Evolutionary conservation across 2,797 vertebrate species (phyloP), one percentile per base, ranked within the genome.

Genomic region (Brotula barbata): DNA sequence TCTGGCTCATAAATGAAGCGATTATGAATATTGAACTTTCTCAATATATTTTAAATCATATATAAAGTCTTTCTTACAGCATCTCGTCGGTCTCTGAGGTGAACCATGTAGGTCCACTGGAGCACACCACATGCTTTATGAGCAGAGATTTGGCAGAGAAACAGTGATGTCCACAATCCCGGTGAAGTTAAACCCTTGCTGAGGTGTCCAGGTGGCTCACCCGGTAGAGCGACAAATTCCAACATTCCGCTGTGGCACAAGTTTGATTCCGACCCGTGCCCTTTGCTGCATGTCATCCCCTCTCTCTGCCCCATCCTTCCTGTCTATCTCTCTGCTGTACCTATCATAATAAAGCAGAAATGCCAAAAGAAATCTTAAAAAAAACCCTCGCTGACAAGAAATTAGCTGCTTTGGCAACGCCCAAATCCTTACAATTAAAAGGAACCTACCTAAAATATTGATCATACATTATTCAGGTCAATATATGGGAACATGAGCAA

Each of bases 401-500:
- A 23, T 17, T 3, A 17, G 62, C 12, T 21, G 31, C 14, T 44
- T 21, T 14, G 2, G 14, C 56, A 5, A 7, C 17, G 16, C 43
- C 8, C 39, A 60, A 20, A 25, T 63, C 51, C 41, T 47, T 34
- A 51, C 12, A 20, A 17, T 53, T 17, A 40, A 25, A 58, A 58
- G 47, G 5, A 64, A 46, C 19, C 1, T 3, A 50, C 41, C 12
- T 10, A 33, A 58, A 39, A 19, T 43, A 57, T 21, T 46, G 39
- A 63, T 60, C 41, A 40, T n/a, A 68, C 8, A 37, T 58, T 44
- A 36, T 9, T 55, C 71, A 23, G 36, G 45, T 41, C 12, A 0
- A 43, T 23, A 39, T 20, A 56, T 37, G 44, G 59, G 54, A 76
- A 76, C 31, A 78, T 50, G 16, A 75, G 61, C 39, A 68, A 44